Evolutionary conservation across 2,888 invertebrate genomes (phyloP), one percentile per base, ranked within the genome.

Genomic region (Julus scandinavius): DNA sequence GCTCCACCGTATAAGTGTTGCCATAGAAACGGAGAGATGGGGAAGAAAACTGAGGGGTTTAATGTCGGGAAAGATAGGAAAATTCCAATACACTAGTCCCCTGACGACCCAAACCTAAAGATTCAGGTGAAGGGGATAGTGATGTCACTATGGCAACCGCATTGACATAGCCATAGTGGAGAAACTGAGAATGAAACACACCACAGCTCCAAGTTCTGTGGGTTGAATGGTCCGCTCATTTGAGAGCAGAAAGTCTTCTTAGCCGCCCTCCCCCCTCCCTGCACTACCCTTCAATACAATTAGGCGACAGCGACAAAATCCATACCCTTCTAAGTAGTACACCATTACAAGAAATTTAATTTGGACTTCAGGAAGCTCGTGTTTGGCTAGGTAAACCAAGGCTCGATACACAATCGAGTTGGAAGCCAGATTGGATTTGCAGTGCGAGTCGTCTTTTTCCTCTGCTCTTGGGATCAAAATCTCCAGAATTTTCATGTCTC

Each of bases 21-120:
- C 45, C 49, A 45, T 45, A 45, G 85, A 85, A 85, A 85, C 50
- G 38, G 85, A 9, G 49, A 38, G 85, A 41, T 50, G 85, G 85
- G 85, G 85, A 85, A 50, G 50, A 50, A 85, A 85, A 29, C 49
- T 29, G 72, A 85, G 85, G 85, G 50, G 50, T 85, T 85, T 45
- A 20, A 85, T 49, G 85, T 49, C 50, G 85, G 41, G 49, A 49
- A 49, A 85, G 50, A 85, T 49, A 45, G 45, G 85, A 85, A 45
- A 85, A 49, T 85, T 85, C 85, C 85, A 85, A 85, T 85, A 50
- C 85, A 85, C 85, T n/a, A 49, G 20, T 49, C 50, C 50, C 85
- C 85, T 50, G 50, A 49, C 49, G 85, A 45, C 49, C n/a, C 49
- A 20, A 85, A 41, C 50, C 85, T 41, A 49, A 85, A 85, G 85